Evolutionary conservation across 2,113 vertebrate genomes (phyloP).

Genomic region (Plectropomus leopardus): DNA sequence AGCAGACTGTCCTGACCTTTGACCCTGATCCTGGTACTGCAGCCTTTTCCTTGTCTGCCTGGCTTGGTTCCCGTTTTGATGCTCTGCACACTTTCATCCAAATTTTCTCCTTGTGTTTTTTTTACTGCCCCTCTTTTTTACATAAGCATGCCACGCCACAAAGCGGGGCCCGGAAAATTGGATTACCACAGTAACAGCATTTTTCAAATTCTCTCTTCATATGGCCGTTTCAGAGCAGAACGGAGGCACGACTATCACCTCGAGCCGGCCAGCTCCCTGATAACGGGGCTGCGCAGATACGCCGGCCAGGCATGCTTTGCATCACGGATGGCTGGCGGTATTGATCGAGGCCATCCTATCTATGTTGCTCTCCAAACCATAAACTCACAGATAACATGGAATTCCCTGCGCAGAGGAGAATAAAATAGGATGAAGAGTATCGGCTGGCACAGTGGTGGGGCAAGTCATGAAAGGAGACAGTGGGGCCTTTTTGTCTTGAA

Average conservation of each 20-base stretch:
- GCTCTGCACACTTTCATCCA: constrained; percentile 11
- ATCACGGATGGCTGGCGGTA: constrained; percentile 16
- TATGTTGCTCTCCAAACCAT: constrained; percentile 30
- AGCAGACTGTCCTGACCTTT: neutral
- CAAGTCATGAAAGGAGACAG: constrained; percentile 52
- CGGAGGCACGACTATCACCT: constrained; percentile 50
- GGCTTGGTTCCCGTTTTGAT: neutral
- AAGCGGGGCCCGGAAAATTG: constrained; percentile 66
- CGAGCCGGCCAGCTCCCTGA: constrained; percentile 9
- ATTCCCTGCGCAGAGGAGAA: constrained; percentile 16
- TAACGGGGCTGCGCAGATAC: constrained; percentile 40
- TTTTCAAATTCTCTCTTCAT: constrained; percentile 66
- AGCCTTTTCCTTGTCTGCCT: neutral
- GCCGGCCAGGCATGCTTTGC: constrained; percentile 15
- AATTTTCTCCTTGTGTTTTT: constrained; percentile 3
- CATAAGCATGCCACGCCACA: constrained; percentile 49
- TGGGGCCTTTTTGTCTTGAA: constrained; percentile 53
- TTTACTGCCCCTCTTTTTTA: constrained; percentile 30
- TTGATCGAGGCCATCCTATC: constrained; percentile 37
- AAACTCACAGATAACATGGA: constrained; percentile 28
- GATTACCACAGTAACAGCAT: constrained; percentile 73
- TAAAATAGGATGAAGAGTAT: constrained; percentile 57
- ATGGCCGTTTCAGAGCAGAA: constrained; percentile 42
- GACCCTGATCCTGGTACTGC: neutral
- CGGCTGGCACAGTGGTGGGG: constrained; percentile 39